Evolutionary conservation across 37 sponge, comb jelly and placozoan species (phyloP), one percentile per base, ranked within the genome.

Genomic region (Mnemiopsis leidyi): DNA sequence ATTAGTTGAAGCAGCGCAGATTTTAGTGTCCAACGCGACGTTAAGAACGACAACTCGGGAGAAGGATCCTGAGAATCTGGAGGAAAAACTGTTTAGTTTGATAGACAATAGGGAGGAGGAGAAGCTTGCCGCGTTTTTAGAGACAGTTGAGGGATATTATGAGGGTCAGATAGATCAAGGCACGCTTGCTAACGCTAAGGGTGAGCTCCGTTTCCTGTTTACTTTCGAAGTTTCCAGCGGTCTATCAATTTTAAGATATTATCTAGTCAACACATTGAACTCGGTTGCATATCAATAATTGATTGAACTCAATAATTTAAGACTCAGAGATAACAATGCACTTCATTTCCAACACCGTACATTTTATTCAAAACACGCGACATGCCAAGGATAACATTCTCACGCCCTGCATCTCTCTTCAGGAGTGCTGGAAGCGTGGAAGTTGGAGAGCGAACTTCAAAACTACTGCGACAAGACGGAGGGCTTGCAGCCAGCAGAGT

Each of bases 381-480:
- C n/a, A n/a, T n/a, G n/a, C n/a, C n/a, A n/a, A n/a, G n/a, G n/a
- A n/a, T n/a, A n/a, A n/a, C n/a, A n/a, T n/a, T n/a, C n/a, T n/a
- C n/a, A n/a, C n/a, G n/a, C n/a, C n/a, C n/a, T n/a, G n/a, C n/a
- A n/a, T n/a, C n/a, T n/a, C n/a, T n/a, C n/a, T n/a, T n/a, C 61
- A 28, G 30, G 35, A n/a, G 90, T 85, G 28, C 90, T 85, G 36
- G 25, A 85, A 25, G 90, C 90, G 24, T 85, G 90, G 90, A 36
- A 40, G 30, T 23, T 39, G 20, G 90, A 85, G 61, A n/a, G 61
- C 0, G 90, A 85, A 21, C 90, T 85, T 0, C 90, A 85, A 29
- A 40, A n/a, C 25, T 85, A 36, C 48, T 85, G 90, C n/a, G 23
- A 33, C 48, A 39, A 40, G 90, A 29, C 79, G 1, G 61, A 48